Conservation (phyloP, 2,113 vertebrate species). For the Miniopterus natalensis region DNA sequence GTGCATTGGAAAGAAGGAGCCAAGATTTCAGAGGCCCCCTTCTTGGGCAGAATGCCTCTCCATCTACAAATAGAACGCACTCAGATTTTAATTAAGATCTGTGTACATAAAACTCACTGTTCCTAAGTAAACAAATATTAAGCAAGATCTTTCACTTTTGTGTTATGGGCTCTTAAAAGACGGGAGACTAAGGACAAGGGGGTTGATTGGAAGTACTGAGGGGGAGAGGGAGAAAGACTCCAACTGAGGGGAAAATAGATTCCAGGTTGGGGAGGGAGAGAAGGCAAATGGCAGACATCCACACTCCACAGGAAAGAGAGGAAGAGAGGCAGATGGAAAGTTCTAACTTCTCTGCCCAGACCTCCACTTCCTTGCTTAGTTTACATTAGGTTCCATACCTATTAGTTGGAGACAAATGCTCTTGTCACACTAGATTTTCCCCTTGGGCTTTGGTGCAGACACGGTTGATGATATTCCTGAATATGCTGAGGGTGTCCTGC, state of each 20-base stretch:
- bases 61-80: slow-evolving; percentile 74
- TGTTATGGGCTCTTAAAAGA: slow-evolving; percentile 38
- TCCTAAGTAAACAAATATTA: slow-evolving; percentile 77
- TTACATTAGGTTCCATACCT: not conserved
- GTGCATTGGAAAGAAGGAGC: slow-evolving; percentile 54
- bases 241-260: slow-evolving; percentile 42
- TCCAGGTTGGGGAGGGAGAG: slow-evolving; percentile 20
- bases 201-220: slow-evolving; percentile 3
- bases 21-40: slow-evolving; percentile 65
- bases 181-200: not conserved
- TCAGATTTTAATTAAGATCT: slow-evolving; percentile 79
- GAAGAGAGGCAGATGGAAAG: not conserved
- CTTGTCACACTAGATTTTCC: not conserved
- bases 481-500: not conserved
- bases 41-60: slow-evolving; percentile 73
- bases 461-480: no score
- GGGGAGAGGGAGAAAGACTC: not conserved
- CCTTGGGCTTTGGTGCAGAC: not conserved
- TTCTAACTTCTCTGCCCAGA: not conserved
- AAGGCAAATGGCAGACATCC: not conserved
- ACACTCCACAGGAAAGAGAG: not conserved
- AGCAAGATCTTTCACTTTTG: slow-evolving; percentile 56
- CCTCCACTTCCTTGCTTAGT: not conserved
- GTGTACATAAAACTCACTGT: slow-evolving; percentile 76
- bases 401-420: not conserved